phyloP scores from a whole-genome alignment of 1,140 invertebrate species.

The Micrasema minimum region DNA sequence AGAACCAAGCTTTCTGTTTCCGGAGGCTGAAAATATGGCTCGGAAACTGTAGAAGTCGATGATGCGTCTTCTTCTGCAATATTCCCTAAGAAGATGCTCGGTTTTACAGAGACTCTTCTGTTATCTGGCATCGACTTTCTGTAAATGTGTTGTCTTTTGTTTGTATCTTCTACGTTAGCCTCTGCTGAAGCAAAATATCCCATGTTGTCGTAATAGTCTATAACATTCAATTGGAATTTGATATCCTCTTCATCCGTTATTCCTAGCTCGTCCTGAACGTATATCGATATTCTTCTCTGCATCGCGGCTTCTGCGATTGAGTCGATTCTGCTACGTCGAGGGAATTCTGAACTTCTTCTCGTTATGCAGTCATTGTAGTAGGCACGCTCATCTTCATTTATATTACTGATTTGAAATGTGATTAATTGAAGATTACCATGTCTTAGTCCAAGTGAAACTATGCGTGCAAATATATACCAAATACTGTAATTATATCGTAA shows the following conservation, averaged over 20 bases:
- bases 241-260: conserved; percentile 13
- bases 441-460: no score
- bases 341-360: conserved; percentile 9
- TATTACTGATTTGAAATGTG: no score
- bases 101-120: conserved; percentile 47
- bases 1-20: not conserved
- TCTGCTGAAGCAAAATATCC: conserved; percentile 45
- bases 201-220: conserved; percentile 46
- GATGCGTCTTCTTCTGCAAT: conserved; percentile 46
- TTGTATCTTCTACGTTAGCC: not conserved
- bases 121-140: conserved; percentile 49
- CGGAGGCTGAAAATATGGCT: conserved; percentile 2
- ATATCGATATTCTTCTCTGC: conserved; percentile 32
- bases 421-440: no score
- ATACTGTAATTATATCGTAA: no score
- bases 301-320: conserved; percentile 21
- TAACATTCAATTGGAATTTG: conserved; percentile 11
- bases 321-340: not conserved
- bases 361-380: not conserved
- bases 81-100: conserved; percentile 38
- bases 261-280: not conserved
- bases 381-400: not conserved
- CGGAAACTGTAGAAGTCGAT: conserved; percentile 11
- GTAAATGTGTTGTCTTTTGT: conserved; percentile 32
- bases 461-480: no score